These are phyloP conservation scores for Aix galericulata DNA, from an alignment of 2,113 vertebrate genomes.

Conservation along the genomic window DNA sequence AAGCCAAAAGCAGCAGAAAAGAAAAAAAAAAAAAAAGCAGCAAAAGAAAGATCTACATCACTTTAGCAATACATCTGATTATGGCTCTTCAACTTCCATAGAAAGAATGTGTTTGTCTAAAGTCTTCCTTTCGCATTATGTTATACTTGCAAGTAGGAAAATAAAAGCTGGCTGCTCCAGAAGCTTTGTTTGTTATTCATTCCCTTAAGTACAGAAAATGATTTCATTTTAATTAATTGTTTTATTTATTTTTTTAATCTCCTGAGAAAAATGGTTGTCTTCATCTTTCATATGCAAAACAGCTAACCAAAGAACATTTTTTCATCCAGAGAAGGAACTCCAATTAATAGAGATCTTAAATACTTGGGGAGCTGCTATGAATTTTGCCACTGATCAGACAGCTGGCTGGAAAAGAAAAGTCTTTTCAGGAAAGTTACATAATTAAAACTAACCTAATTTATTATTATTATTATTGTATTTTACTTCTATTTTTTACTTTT, in stretches of 20 bases:
- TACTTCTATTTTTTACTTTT: neutral
- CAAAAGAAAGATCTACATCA: fast-evolving
- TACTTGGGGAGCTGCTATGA: neutral
- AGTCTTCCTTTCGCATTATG: neutral
- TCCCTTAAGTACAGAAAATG: constrained; percentile 42
- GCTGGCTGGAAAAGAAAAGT: neutral
- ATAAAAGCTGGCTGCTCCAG: constrained; percentile 27
- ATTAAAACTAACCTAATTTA: neutral
- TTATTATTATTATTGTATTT: no score
- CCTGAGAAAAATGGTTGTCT: constrained; percentile 5
- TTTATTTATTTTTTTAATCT: constrained; percentile 38
- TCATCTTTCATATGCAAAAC: constrained; percentile 54
- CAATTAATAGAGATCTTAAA: constrained; percentile 36
- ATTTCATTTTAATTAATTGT: constrained; percentile 40
- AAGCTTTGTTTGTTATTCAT: constrained; percentile 56
- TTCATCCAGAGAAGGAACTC: neutral
- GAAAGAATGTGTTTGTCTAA: neutral
- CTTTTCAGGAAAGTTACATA: constrained; percentile 16
- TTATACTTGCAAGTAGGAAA: neutral
- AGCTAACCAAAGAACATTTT: neutral
- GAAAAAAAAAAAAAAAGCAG: neutral
- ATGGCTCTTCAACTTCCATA: neutral
- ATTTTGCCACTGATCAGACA: constrained; percentile 35
- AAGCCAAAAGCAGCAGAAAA: neutral
- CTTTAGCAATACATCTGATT: neutral